Conservation (phyloP, 2,797 vertebrate genomes). For the Capromys pilorides region DNA sequence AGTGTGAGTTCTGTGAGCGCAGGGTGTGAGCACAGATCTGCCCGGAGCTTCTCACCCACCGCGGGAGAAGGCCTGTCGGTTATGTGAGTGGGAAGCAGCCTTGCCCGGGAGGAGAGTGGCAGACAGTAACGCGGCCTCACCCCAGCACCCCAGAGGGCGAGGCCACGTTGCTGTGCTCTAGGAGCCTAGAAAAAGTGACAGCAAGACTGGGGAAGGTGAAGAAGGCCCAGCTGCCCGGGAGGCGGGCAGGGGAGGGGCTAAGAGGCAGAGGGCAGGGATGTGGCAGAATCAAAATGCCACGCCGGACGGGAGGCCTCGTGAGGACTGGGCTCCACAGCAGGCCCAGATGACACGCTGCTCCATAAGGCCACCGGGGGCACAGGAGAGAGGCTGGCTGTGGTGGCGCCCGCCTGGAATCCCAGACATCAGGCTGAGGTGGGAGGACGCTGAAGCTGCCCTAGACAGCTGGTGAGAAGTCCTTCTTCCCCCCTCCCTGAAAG, state of each 20-base stretch:
- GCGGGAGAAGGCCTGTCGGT: not conserved
- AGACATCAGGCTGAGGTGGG: not conserved
- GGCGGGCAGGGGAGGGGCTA: not conserved
- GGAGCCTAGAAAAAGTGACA: not conserved
- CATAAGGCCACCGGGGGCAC: not conserved
- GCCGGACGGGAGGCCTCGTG: too few species aligned
- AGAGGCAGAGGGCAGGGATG: not conserved
- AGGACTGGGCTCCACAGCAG: too few species aligned
- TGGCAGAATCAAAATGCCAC: too few species aligned
- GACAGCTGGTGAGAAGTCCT: not conserved
- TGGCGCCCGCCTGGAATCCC: not conserved
- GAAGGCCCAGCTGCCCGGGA: not conserved
- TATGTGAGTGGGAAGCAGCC: not conserved
- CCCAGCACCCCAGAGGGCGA: not conserved
- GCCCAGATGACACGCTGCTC: too few species aligned
- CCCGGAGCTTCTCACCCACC: not conserved
- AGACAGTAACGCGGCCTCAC: not conserved
- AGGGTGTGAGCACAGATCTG: not conserved
- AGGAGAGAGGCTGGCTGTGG: too few species aligned
- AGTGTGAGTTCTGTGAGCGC: not conserved
- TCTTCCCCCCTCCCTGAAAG: too few species aligned
- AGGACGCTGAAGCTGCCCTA: not conserved
- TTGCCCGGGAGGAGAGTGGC: not conserved
- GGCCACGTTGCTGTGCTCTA: not conserved
- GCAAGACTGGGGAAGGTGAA: not conserved